Percentiles rank a stretch among this genome's conserved stretches.
Conservation (phyloP, 2,797 vertebrate species). For the Decapterus maruadsi region DNA sequence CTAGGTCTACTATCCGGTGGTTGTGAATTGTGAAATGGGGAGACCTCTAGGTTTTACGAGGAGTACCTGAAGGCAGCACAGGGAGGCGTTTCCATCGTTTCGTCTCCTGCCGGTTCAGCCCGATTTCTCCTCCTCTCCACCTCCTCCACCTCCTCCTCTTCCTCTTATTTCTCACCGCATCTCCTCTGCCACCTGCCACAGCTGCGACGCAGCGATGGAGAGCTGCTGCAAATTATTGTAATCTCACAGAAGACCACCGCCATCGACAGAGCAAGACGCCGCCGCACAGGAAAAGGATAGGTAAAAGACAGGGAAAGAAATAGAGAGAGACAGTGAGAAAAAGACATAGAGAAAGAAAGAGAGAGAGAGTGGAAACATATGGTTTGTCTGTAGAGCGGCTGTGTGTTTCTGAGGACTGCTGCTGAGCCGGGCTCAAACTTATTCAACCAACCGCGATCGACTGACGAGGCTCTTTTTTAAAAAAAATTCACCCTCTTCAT, state of each 20-base stretch:
- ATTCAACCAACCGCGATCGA: constrained; percentile 3
- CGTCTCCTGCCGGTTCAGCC: constrained; percentile 42
- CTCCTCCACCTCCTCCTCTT: constrained; percentile 38
- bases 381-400: constrained; percentile 59
- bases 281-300: neutral
- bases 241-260: neutral
- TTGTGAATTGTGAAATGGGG: too few relatives aligned
- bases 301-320: neutral
- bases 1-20: too few relatives aligned
- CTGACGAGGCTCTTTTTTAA: neutral
- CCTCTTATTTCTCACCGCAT: constrained; percentile 67
- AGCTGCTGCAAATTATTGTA: constrained; percentile 38
- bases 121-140: constrained; percentile 33
- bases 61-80: constrained; percentile 67
- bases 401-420: constrained; percentile 31
- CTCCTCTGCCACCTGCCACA: constrained; percentile 70
- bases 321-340: neutral
- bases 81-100: constrained; percentile 75
- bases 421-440: constrained; percentile 65
- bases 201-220: constrained; percentile 72
- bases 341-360: neutral
- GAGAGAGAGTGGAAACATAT: constrained; percentile 67
- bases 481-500: neutral
- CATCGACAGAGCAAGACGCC: neutral
- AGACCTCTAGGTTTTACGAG: constrained; percentile 40